Percentiles rank a stretch among this genome's conserved stretches.
These are phyloP conservation scores for Heliocidaris tuberculata DNA, from an alignment of 35 echinoderm and acorn worm species.

Conservation along the genomic window DNA sequence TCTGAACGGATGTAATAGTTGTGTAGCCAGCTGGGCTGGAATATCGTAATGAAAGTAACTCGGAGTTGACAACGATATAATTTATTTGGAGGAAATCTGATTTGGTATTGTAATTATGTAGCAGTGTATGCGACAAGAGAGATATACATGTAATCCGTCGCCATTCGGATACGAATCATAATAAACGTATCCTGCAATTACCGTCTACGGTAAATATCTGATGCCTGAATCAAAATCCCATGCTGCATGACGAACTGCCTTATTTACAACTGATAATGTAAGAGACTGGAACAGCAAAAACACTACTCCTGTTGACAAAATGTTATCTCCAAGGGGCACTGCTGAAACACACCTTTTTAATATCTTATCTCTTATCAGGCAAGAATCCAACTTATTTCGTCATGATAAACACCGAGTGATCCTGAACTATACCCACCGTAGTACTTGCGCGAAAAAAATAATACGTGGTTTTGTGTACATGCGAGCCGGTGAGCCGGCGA, in stretches of 20 bases:
- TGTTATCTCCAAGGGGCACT: not conserved
- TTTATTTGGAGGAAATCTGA: not conserved
- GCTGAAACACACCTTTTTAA: not conserved
- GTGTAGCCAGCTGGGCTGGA: not conserved
- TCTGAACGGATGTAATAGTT: not conserved
- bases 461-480: not conserved
- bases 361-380: not conserved
- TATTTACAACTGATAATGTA: not conserved
- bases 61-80: not conserved
- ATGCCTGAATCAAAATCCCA: not conserved
- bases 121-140: not conserved
- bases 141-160: not conserved
- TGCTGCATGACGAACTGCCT: not conserved
- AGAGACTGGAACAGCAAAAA: not conserved
- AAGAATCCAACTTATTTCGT: not conserved
- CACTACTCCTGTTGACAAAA: not conserved
- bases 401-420: not conserved
- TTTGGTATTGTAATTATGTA: not conserved
- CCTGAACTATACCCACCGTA: not conserved
- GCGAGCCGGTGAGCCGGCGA: not conserved
- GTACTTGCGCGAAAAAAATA: not conserved
- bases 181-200: not conserved
- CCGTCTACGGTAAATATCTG: too few species aligned
- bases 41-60: not conserved
- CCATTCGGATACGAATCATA: not conserved